These are phyloP conservation scores for Brienomyrus brachyistius DNA, from an alignment of 2,113 vertebrate species.

Conservation along the genomic window DNA sequence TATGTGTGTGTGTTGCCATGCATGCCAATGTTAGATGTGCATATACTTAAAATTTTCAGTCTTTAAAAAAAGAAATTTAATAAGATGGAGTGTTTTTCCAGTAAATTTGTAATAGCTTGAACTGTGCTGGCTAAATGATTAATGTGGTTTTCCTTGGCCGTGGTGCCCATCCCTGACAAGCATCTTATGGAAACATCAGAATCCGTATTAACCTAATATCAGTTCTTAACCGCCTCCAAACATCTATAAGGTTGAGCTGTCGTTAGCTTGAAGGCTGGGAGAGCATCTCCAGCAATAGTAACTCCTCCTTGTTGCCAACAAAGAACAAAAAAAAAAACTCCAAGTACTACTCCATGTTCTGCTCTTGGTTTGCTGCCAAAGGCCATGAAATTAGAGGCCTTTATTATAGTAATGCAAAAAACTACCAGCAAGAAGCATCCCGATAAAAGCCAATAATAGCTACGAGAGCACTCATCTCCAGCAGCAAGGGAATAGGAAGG, in stretches of 20 bases:
- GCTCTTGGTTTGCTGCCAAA: neutral
- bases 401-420: neutral
- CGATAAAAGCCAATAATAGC: neutral
- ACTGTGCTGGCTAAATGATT: neutral
- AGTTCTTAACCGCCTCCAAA: neutral
- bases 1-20: neutral
- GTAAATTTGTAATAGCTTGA: neutral
- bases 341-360: neutral
- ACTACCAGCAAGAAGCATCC: neutral
- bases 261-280: neutral
- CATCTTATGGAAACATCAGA: neutral
- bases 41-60: neutral
- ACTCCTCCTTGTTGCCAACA: neutral
- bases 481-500: neutral
- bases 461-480: neutral
- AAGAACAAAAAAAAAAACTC: neutral
- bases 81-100: neutral
- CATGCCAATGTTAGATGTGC: neutral
- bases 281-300: neutral
- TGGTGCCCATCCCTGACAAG: neutral
- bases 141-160: neutral
- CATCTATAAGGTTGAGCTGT: neutral
- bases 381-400: slow-evolving; percentile 2
- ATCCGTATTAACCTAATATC: neutral
- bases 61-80: slow-evolving; percentile 1